Percentiles rank a stretch among this genome's conserved stretches.
Conservation (phyloP, 1,140 invertebrate species). For the Ectropis grisescens region DNA sequence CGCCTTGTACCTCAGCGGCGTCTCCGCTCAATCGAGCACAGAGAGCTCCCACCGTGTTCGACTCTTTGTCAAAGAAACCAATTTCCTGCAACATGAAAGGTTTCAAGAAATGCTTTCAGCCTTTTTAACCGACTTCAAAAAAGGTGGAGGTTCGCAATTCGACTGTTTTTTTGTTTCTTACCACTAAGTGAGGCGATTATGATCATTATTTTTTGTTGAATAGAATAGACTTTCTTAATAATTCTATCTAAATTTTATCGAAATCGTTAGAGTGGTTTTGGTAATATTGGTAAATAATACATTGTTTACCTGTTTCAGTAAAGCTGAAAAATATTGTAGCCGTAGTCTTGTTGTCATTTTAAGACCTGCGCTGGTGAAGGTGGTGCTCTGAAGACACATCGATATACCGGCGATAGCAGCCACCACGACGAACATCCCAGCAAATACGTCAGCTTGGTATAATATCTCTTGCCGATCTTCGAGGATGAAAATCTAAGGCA, state of each 20-base stretch:
- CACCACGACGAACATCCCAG: slow-evolving; percentile 55
- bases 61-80: slow-evolving; percentile 83
- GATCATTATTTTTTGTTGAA: too few relatives aligned
- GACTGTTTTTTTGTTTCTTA: too few relatives aligned
- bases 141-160: too few relatives aligned
- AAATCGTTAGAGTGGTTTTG: too few relatives aligned
- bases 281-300: too few relatives aligned
- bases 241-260: too few relatives aligned
- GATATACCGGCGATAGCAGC: slow-evolving; percentile 69
- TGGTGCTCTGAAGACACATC: slow-evolving; percentile 79
- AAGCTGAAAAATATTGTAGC: slow-evolving; percentile 56
- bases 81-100: slow-evolving; percentile 84
- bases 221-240: not conserved
- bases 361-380: slow-evolving; percentile 85
- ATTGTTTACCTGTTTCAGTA: slow-evolving; percentile 44
- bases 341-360: slow-evolving; percentile 81
- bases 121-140: too few relatives aligned
- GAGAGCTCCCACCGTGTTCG: slow-evolving; percentile 83
- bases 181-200: too few relatives aligned
- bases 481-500: slow-evolving; percentile 41
- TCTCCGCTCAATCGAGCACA: slow-evolving; percentile 85
- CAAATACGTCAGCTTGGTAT: slow-evolving; percentile 44
- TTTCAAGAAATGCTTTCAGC: too few relatives aligned
- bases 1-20: slow-evolving; percentile 86
- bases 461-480: slow-evolving; percentile 31